Conservation (phyloP, 2,888 invertebrate species). For the Pelosia muscerda region DNA sequence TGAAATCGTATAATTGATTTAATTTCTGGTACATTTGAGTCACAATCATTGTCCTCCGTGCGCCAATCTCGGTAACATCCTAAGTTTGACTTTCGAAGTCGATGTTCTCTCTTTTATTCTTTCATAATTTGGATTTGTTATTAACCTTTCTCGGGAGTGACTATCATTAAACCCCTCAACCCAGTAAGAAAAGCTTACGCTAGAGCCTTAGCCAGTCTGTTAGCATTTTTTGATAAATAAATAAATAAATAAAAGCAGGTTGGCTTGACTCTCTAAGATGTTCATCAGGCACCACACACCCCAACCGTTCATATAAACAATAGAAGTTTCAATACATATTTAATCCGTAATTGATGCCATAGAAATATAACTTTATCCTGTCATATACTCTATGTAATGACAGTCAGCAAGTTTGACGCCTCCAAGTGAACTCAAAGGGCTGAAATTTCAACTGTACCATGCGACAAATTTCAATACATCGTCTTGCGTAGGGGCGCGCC, state of each 20-base stretch:
- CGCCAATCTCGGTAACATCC: too few species aligned
- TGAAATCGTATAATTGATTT: too few species aligned
- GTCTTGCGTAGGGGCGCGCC: slow-evolving; percentile 64
- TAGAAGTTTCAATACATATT: not conserved
- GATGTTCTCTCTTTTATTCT: too few species aligned
- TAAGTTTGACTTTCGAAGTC: too few species aligned
- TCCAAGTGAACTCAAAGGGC: slow-evolving; percentile 55
- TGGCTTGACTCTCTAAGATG: not conserved
- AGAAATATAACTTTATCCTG: slow-evolving; percentile 38
- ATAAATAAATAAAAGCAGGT: not conserved
- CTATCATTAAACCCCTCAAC: too few species aligned
- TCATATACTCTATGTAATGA: slow-evolving; percentile 33
- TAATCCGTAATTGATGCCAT: not conserved
- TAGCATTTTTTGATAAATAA: not conserved
- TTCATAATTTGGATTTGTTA: too few species aligned
- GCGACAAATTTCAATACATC: slow-evolving; percentile 82
- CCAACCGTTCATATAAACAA: not conserved
- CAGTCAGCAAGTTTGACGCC: slow-evolving; percentile 63
- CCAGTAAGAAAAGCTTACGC: not conserved
- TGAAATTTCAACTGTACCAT: slow-evolving; percentile 56
- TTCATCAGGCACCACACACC: not conserved
- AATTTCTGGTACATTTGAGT: too few species aligned
- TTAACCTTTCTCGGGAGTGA: too few species aligned
- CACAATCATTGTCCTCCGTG: too few species aligned
- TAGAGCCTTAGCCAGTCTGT: not conserved